Evolutionary conservation across 2,797 vertebrate genomes (phyloP), one percentile per base, ranked within the genome.

Genomic region (Agapornis canus): DNA sequence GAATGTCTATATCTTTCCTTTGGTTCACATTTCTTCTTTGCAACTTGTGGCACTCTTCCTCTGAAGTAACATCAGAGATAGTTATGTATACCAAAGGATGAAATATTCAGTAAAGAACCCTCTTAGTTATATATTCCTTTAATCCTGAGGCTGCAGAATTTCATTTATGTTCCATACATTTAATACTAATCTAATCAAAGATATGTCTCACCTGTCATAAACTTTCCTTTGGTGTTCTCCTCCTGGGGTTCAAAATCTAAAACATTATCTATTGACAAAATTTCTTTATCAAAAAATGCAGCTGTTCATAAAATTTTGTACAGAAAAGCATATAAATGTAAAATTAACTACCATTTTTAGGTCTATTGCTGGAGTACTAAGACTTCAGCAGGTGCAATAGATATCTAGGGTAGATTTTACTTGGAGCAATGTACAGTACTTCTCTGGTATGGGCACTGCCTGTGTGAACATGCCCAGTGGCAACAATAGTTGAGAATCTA

Each of bases 151-250:
- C 66, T 80, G 32, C 18, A 59, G 21, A 93, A 84, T 86, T 93
- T 84, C 1, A 70, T 86, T 84, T 95, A 66, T 68, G 42, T 64
- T 92, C 43, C 18, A 5, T 57, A 45, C 35, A 11, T 76, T 82
- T 91, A 80, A 82, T 70, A 63, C 23, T 52, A 86, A 92, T 52
- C 42, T 80, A 89, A 79, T 84, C 43, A 79, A 90, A 93, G 31
- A 23, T 51, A 63, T 37, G 37, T 64, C 60, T 95, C 25, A 84
- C 32, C 26, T 45, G 12, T 52, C 59, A 82, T 45, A 79, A 81
- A 49, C 47, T 73, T 88, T 57, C 19, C 64, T 63, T 82, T 89
- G 32, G 37, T 68, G 11, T 59, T 90, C 40, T 86, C 9, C n/a
- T 89, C 10, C 32, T 47, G 42, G 11, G n/a, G 37, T 66, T 92